Base-by-base conservation (phyloP, 2,113 vertebrate species). In the Cyphomyrus discorhynchus region DNA sequence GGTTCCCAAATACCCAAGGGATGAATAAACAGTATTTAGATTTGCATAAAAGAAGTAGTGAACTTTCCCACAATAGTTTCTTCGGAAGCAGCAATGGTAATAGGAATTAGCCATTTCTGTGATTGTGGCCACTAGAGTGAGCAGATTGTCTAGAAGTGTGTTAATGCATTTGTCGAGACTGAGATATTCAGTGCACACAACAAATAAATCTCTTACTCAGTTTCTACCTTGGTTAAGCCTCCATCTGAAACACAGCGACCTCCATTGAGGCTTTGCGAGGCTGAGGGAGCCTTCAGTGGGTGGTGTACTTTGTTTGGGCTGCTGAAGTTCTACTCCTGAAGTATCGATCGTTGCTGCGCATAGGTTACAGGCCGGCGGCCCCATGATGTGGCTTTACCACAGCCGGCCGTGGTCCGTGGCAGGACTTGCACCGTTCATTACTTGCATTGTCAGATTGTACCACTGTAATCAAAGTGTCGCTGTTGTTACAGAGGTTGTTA, bases 231-330 rank as follows among this genome's bases (percentile, higher is more conserved):
- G 90, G 90, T 91, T 66, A 91, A 92, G 92, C 87, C 91, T 92
- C 87, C 86, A 46, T 92, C 50, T 91, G 89, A 91, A 93, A 92
- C 93, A 90, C 92, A 77, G 52, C 3, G 21, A 93, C 92, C 93
- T 93, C 92, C 86, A 92, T 91, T 92, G 91, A 90, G 91, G 91
- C 88, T 92, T 91, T 92, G 91, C 91, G 91, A 93, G 93, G 89
- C 49, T 86, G 93, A 92, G 93, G 74, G 90, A 92, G 8, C 8
- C 42, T 85, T n/a, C 2, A 21, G 82, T 85, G 24, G 49, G 31
- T 52, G 49, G 86, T 19, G 11, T 13, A 53, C 27, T 35, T 87
- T 31, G 11, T 56, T 87, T 56, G 90, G 91, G 89, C 88, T 92
- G 91, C 93, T 91, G 80, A 89, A 89, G 92, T 89, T 66, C 87